phyloP scores from a whole-genome alignment of 2,888 invertebrate genomes.

The Stenotaenia linearis region DNA sequence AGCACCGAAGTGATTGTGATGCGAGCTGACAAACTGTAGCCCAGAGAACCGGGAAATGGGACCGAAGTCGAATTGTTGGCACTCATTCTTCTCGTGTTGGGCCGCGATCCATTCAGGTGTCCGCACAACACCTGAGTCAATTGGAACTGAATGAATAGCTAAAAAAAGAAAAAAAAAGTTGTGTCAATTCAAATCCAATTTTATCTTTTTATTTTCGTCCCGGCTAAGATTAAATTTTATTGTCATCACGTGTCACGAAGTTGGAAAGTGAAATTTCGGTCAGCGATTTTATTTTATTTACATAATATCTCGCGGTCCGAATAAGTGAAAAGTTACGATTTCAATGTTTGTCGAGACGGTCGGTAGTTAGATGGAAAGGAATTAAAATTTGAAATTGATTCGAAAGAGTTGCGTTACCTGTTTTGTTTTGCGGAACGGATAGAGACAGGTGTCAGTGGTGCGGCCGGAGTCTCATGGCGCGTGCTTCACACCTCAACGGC shows the following conservation, averaged over 20 bases:
- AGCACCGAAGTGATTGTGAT: constrained; percentile 61
- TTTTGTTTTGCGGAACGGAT: background rate
- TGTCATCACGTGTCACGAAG: background rate
- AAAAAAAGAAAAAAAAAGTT: background rate
- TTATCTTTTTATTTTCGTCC: background rate
- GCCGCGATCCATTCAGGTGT: background rate
- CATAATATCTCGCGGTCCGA: too few relatives aligned
- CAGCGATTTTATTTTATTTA: too few relatives aligned
- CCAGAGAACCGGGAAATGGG: constrained; percentile 1
- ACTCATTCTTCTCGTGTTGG: background rate
- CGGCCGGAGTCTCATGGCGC: background rate
- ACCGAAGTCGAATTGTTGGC: background rate
- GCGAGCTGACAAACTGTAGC: constrained; percentile 34
- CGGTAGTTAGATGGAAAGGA: too few relatives aligned
- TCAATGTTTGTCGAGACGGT: too few relatives aligned
- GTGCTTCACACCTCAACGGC: background rate
- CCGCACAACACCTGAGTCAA: background rate
- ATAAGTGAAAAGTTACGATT: too few relatives aligned
- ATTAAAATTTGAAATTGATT: too few relatives aligned
- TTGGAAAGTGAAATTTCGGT: too few relatives aligned
- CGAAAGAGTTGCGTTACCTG: background rate
- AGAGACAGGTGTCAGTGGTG: background rate
- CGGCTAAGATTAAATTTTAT: background rate
- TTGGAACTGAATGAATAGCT: background rate
- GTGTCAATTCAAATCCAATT: background rate